Evolutionary conservation across 2,888 invertebrate genomes (phyloP), one percentile per base, ranked within the genome.

Genomic region (Bimastos eiseni): DNA sequence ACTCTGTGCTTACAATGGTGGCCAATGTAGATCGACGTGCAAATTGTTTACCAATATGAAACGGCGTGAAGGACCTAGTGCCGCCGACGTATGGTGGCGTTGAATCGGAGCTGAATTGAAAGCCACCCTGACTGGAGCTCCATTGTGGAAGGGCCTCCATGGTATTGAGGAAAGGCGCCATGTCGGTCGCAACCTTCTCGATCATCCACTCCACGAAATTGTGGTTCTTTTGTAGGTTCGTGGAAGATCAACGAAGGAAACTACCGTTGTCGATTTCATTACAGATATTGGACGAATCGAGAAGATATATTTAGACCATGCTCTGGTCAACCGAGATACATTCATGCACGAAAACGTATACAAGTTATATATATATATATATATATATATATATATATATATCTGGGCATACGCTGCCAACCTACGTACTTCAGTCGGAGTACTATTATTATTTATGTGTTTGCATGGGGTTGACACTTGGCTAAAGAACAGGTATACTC

Each of bases 171-270:
- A n/a, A 8, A 70, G 70, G 70, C 70, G 70, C 70, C 70, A n/a
- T 70, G 30, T 70, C 30, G 70, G 70, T 70, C n/a, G 70, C 8
- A n/a, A 70, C 70, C 49, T 49, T 49, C 49, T 49, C 49, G 24
- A 49, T 49, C 49, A 49, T 49, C 49, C 70, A 70, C 70, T 70
- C 70, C 70, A 70, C 70, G 70, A 70, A 70, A 70, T 70, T 70
- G 70, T 70, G 30, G n/a, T 70, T n/a, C 70, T 70, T 70, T 70
- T 70, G 70, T 70, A n/a, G 30, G 8, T 70, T 6, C 70, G 17
- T n/a, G 70, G 70, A n/a, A 70, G 70, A 70, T 70, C 70, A 11
- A n/a, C 70, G 70, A 70, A 70, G 70, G 13, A 70, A 70, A 70
- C 70, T 11, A 70, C 70, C n/a, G 70, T n/a, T 70, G 70, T n/a